These are phyloP conservation scores for Phortica variegata DNA, from an alignment of 1,140 invertebrate genomes.

Conservation along the genomic window DNA sequence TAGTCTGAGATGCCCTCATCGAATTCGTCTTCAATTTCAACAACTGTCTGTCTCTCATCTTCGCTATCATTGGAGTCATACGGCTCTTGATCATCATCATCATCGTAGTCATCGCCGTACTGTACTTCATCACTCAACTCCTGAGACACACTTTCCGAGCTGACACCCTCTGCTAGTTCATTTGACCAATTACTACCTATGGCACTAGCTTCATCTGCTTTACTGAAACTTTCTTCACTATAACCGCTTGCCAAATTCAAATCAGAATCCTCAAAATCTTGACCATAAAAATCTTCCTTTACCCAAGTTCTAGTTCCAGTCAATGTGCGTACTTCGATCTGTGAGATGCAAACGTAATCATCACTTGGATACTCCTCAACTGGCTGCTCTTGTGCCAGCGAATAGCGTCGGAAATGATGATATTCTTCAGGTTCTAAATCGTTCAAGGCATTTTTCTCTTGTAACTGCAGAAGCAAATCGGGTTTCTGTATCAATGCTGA, in stretches of 20 bases:
- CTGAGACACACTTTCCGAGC: no score
- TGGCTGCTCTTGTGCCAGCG: slow-evolving; percentile 44
- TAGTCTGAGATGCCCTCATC: slow-evolving; percentile 52
- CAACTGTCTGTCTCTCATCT: slow-evolving; percentile 49
- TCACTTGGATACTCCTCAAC: slow-evolving; percentile 50
- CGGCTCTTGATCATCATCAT: slow-evolving; percentile 21
- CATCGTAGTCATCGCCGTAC: slow-evolving; percentile 13
- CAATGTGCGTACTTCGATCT: slow-evolving; percentile 41
- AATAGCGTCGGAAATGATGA: slow-evolving; percentile 48
- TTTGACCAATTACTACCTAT: no score
- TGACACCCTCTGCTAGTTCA: no score
- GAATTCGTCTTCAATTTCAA: slow-evolving; percentile 47
- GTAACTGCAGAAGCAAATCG: slow-evolving; percentile 14
- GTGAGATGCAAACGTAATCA: slow-evolving; percentile 45
- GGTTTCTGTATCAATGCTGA: slow-evolving; percentile 36
- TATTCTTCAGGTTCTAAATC: slow-evolving; percentile 49
- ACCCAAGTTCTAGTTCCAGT: slow-evolving; percentile 44
- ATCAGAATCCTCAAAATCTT: slow-evolving; percentile 18
- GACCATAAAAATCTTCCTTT: slow-evolving; percentile 41
- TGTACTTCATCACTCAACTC: no score
- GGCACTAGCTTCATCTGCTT: no score
- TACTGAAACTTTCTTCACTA: no score
- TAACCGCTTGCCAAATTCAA: neutral
- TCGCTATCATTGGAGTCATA: slow-evolving; percentile 41
- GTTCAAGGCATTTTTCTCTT: slow-evolving; percentile 12